These are phyloP conservation scores for Hartigia nigra DNA, from an alignment of 2,888 invertebrate species.

Conservation along the genomic window DNA sequence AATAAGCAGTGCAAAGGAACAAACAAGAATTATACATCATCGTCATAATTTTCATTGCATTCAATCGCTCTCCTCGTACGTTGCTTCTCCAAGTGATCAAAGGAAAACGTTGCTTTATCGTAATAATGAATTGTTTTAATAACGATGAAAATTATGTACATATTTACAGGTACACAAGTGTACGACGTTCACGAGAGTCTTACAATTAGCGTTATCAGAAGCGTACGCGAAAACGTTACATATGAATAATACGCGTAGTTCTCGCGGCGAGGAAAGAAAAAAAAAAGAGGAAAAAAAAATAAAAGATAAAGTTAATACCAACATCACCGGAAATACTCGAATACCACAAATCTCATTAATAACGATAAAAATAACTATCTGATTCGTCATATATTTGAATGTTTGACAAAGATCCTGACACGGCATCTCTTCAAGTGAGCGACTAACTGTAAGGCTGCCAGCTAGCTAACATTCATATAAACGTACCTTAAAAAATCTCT, in stretches of 20 bases:
- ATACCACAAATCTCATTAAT: background rate
- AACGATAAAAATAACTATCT: background rate
- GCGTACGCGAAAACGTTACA: conserved; percentile 1
- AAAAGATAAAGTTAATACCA: background rate
- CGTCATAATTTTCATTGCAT: background rate
- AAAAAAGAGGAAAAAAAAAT: background rate
- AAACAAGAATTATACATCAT: background rate
- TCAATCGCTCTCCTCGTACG: background rate
- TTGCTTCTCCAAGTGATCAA: background rate
- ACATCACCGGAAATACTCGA: background rate
- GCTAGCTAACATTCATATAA: conserved; percentile 1
- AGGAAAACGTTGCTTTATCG: background rate
- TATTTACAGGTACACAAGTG: conserved; percentile 46
- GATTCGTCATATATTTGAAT: background rate
- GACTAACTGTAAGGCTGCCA: background rate
- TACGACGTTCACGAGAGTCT: conserved; percentile 22
- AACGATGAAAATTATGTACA: conserved; percentile 56
- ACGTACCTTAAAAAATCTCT: conserved; percentile 6
- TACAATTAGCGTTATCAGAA: background rate
- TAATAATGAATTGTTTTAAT: conserved; percentile 55
- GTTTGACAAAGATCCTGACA: background rate
- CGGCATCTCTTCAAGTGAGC: background rate
- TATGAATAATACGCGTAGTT: background rate
- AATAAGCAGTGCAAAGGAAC: background rate
- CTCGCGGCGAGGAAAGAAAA: background rate